Percentiles rank a stretch among this genome's conserved stretches.
phyloP scores from a whole-genome alignment of 2,888 invertebrate species.

The Limnephilus lunatus region DNA sequence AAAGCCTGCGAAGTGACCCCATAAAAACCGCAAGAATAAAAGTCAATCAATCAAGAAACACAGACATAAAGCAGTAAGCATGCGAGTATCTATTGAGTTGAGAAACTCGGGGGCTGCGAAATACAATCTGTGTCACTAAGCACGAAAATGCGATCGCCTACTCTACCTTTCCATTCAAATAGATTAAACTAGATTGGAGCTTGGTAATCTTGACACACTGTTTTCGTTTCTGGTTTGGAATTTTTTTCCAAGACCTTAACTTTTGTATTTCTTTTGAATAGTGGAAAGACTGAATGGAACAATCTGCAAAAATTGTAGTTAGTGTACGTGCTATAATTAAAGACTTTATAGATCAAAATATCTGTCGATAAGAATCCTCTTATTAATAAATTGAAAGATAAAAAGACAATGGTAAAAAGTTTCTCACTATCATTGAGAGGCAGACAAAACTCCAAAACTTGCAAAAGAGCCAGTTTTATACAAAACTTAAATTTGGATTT shows the following conservation, averaged over 20 bases:
- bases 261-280: neutral
- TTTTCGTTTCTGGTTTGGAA: too few species aligned
- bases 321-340: neutral
- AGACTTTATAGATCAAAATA: neutral
- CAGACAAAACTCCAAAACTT: too few species aligned
- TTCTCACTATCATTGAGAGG: too few species aligned
- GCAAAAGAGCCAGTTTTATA: too few species aligned
- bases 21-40: constrained; percentile 26
- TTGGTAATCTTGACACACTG: too few species aligned
- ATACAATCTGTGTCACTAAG: constrained; percentile 62
- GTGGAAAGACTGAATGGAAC: neutral
- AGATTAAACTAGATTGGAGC: neutral
- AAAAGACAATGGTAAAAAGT: neutral
- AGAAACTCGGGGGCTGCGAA: constrained; percentile 41
- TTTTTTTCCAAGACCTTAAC: too few species aligned
- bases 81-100: neutral
- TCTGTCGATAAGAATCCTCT: neutral
- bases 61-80: neutral
- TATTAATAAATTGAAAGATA: neutral
- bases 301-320: neutral
- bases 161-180: neutral
- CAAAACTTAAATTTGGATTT: too few species aligned
- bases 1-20: neutral
- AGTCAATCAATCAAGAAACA: constrained; percentile 44
- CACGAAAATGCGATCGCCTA: constrained; percentile 59